These are phyloP conservation scores for Microtus oregoni DNA, from an alignment of 2,113 vertebrate genomes.

Conservation along the genomic window DNA sequence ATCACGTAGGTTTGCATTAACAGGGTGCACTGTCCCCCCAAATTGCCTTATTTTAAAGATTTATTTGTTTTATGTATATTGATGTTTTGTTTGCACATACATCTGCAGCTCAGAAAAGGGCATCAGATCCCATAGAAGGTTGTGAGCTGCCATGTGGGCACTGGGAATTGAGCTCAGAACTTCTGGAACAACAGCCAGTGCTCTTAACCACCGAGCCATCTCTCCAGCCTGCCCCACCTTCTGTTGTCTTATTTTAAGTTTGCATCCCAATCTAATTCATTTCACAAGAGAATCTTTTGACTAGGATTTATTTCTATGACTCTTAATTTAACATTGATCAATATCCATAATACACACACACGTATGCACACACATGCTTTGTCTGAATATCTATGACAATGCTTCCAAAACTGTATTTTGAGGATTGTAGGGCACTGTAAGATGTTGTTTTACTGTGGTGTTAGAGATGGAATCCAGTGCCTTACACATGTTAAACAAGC, in stretches of 20 bases:
- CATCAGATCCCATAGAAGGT: background rate
- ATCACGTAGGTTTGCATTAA: background rate
- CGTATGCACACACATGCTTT: background rate
- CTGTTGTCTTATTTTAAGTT: constrained; percentile 7
- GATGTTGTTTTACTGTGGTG: constrained; percentile 4
- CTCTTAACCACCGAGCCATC: background rate
- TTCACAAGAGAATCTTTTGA: constrained; percentile 39
- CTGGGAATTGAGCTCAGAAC: background rate
- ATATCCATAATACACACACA: background rate
- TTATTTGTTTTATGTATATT: background rate
- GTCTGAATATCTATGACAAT: background rate
- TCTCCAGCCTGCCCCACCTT: background rate
- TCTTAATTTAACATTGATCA: constrained; percentile 40
- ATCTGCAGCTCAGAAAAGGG: background rate
- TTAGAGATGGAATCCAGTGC: background rate
- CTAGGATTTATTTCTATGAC: constrained; percentile 40
- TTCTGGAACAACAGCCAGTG: background rate
- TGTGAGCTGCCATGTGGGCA: background rate
- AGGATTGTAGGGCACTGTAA: constrained; percentile 7
- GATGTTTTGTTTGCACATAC: background rate
- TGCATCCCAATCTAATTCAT: constrained; percentile 29
- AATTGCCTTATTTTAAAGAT: background rate
- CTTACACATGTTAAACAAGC: background rate
- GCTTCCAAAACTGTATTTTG: constrained; percentile 58
- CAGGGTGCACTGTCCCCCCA: background rate